These are phyloP conservation scores for Hydroisotoma schaefferi DNA, from an alignment of 2,888 invertebrate species.

Conservation along the genomic window DNA sequence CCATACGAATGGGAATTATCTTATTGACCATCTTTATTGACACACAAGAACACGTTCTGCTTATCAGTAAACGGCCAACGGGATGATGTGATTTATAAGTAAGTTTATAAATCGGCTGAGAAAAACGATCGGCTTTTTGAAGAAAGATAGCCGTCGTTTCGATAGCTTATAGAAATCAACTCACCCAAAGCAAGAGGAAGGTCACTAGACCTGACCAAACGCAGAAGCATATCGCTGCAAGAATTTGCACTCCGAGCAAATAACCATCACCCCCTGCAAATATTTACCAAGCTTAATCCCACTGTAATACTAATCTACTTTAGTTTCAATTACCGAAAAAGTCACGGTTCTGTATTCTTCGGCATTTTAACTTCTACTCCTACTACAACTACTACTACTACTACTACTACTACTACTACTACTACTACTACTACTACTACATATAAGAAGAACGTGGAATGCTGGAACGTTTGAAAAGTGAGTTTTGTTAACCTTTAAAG, in stretches of 20 bases:
- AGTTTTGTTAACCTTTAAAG: slow-evolving; percentile 52
- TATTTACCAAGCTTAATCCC: slow-evolving; percentile 1
- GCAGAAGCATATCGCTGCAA: slow-evolving; percentile 67
- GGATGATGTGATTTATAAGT: too few species aligned
- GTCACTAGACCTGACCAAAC: slow-evolving; percentile 73
- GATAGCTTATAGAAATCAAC: slow-evolving; percentile 3
- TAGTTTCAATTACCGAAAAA: too few species aligned
- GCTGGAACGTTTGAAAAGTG: not conserved
- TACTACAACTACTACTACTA: too few species aligned
- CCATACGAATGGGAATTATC: slow-evolving; percentile 79
- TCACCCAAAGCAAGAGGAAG: slow-evolving; percentile 68
- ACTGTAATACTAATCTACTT: not conserved
- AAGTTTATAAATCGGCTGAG: not conserved
- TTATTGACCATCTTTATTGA: slow-evolving; percentile 61
- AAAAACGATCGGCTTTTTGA: not conserved
- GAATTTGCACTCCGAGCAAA: slow-evolving; percentile 74
- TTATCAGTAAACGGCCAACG: too few species aligned
- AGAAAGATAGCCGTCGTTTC: not conserved
- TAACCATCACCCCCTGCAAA: slow-evolving; percentile 77
- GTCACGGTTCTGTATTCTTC: too few species aligned
- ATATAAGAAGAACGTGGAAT: not conserved
- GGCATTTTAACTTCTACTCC: too few species aligned
- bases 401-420: too few species aligned
- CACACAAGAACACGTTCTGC: too few species aligned
- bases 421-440: too few species aligned